Evolutionary conservation across 1,140 invertebrate species (phyloP).

Genomic region (Mya arenaria): DNA sequence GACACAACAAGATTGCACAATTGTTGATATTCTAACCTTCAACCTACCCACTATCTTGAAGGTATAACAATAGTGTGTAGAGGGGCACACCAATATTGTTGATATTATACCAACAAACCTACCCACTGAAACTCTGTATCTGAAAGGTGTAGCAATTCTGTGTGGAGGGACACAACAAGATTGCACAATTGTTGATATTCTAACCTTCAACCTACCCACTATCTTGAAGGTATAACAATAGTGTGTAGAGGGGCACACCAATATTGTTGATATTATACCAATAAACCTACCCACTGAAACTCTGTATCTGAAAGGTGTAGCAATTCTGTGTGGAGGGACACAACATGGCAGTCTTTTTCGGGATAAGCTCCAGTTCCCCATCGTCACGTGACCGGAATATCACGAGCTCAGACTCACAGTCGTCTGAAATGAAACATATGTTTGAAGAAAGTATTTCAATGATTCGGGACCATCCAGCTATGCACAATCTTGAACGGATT

Average conservation of each 20-base stretch:
- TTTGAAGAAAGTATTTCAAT: no score
- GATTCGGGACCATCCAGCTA: no score
- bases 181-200: conserved; percentile 33
- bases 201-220: conserved; percentile 51
- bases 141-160: conserved; percentile 65
- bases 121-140: conserved; percentile 56
- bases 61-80: conserved; percentile 60
- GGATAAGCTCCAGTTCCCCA: conserved; percentile 54
- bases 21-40: conserved; percentile 44
- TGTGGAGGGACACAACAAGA: conserved; percentile 59
- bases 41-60: conserved; percentile 57
- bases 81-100: no score
- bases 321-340: conserved; percentile 63
- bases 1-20: conserved; percentile 55
- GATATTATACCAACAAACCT: no score
- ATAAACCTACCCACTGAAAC: conserved; percentile 39
- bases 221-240: conserved; percentile 64
- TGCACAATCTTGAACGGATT: no score
- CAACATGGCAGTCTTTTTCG: conserved; percentile 47
- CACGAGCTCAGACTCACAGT: conserved; percentile 58
- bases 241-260: conserved; percentile 47
- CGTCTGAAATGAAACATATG: conserved; percentile 51
- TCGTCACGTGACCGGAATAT: conserved; percentile 57
- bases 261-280: no score
- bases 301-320: conserved; percentile 63